phyloP scores from a whole-genome alignment of 2,113 vertebrate genomes.

The Asarcornis scutulata region DNA sequence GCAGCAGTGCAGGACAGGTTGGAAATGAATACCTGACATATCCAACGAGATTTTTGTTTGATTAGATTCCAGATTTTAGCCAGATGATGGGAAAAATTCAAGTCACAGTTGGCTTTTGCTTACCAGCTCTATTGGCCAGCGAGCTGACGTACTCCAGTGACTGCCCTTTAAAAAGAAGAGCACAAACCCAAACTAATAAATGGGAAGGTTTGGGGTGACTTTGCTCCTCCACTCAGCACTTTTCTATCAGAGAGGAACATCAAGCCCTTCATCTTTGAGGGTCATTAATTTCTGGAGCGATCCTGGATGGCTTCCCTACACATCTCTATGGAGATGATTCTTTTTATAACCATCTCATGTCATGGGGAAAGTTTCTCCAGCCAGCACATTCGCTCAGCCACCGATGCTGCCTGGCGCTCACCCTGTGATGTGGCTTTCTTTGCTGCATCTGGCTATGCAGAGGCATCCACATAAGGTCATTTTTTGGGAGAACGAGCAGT shows the following conservation, averaged over 20 bases:
- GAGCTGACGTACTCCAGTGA: background rate
- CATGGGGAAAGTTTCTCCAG: slow-evolving; percentile 48
- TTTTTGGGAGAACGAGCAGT: background rate
- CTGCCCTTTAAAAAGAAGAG: background rate
- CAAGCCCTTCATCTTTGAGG: background rate
- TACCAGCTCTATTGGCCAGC: background rate
- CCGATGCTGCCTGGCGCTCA: slow-evolving; percentile 29
- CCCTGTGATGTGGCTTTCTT: slow-evolving; percentile 33
- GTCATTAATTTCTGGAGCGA: slow-evolving; percentile 25
- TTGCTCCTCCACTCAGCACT: background rate
- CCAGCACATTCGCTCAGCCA: slow-evolving; percentile 41
- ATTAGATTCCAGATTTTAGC: background rate
- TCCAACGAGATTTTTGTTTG: background rate
- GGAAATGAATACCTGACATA: background rate
- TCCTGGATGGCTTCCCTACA: slow-evolving; percentile 48
- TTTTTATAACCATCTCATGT: slow-evolving; percentile 55
- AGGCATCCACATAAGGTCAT: slow-evolving; percentile 42
- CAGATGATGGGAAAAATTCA: background rate
- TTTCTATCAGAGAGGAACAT: background rate
- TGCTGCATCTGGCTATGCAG: slow-evolving; percentile 4
- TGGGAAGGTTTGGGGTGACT: background rate
- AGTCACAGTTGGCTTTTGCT: background rate
- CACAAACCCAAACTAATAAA: background rate
- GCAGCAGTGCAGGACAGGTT: background rate
- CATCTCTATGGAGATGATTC: slow-evolving; percentile 38